Conservation (phyloP, 1,140 invertebrate species). For the Tribolium castaneum region DNA sequence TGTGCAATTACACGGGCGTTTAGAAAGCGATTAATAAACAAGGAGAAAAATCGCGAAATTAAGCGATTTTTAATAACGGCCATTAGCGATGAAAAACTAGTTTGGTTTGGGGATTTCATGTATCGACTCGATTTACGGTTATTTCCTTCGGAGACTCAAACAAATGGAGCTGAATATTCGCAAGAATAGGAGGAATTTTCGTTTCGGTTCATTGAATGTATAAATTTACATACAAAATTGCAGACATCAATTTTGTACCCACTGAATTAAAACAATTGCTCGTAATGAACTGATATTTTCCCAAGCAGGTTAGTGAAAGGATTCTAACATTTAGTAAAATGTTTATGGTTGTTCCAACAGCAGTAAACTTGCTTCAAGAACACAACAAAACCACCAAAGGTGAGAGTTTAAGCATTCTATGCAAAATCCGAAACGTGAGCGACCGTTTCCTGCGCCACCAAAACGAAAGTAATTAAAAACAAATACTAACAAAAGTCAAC, state of each 20-base stretch:
- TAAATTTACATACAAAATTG: conserved; percentile 41
- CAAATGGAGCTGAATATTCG: conserved; percentile 25
- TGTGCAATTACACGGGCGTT: conserved; percentile 4
- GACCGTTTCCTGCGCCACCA: neutral
- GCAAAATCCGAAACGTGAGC: neutral
- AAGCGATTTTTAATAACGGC: conserved; percentile 23
- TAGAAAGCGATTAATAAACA: conserved; percentile 1
- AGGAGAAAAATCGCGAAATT: neutral
- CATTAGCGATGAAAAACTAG: conserved; percentile 28
- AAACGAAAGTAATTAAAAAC: neutral
- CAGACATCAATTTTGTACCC: conserved; percentile 32
- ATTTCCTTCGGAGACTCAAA: neutral
- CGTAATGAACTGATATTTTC: conserved; percentile 43
- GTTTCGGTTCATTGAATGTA: conserved; percentile 42
- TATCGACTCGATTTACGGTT: conserved; percentile 27
- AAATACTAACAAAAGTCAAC: neutral
- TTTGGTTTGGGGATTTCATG: conserved; percentile 12
- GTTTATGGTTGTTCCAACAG: conserved; percentile 36
- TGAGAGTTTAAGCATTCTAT: conserved; percentile 14
- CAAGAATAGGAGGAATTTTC: conserved; percentile 31
- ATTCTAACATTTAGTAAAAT: conserved; percentile 48
- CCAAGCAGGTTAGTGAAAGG: conserved; percentile 44
- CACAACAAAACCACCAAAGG: neutral
- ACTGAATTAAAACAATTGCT: conserved; percentile 37
- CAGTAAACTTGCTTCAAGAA: neutral